Base-by-base conservation (phyloP, 2,797 vertebrate species). In the Hippopotamyrus pictus region DNA sequence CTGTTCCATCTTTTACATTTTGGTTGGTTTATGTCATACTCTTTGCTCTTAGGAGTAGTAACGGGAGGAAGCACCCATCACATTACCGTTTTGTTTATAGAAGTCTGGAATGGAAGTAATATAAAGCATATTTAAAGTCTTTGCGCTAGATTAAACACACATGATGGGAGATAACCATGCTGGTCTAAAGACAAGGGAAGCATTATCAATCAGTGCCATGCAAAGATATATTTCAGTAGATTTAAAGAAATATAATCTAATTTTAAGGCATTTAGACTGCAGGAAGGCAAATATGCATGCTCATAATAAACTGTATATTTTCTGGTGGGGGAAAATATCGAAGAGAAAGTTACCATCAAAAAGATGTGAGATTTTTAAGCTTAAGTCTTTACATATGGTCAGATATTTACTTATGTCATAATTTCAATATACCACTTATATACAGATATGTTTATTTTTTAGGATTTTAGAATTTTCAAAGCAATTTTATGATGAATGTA, bases 391-490 rank as follows among this genome's bases (percentile, higher is more conserved):
- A 48, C 29, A 29, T 89, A 84, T 46, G 79, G 88, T 48, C 76
- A 65, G 22, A 53, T 90, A 88, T 89, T 73, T 88, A 79, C 22
- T 90, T 57, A 88, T 44, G 19, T 41, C 1, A 17, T 8, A 44
- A 25, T 83, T 91, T 88, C 57, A 14, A 37, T 33, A 76, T 48
- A 79, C 85, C 62, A 48, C 33, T 89, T 17, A 62, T 29, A 33
- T 22, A 33, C 50, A 7, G 59, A 54, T 92, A 44, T 46, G 41
- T 9, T 41, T 12, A 53, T 57, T 91, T 88, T 90, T 90, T 44
- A 90, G 8, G n/a, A 89, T 73, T 57, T 88, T 57, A 51, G 85
- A 46, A 89, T 86, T 53, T 82, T 88, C 79, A 88, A 90, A 90
- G 88, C 76, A 83, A 25, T 11, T 11, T 84, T 46, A 50, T 4